Base-by-base conservation (phyloP, 1,140 invertebrate genomes). In the Apis cerana region DNA sequence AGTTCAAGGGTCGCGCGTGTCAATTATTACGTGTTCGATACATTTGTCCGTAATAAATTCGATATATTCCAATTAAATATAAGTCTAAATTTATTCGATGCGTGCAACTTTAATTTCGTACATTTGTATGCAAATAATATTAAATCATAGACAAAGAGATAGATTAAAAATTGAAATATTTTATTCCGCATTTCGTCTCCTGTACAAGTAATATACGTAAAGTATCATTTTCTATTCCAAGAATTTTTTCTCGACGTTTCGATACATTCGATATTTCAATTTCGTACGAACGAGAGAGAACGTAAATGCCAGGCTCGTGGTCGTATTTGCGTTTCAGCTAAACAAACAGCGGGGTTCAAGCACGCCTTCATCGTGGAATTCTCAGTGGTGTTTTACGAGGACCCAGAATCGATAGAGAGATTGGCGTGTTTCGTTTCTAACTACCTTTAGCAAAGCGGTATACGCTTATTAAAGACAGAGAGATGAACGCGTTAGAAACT, bases 351-450 rank as follows among this genome's bases (percentile, higher is more conserved):
- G 15, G 21, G 56, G 2, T 64, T 56, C 75, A 33, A 70, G 69
- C 27, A 23, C 50, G 56, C 61, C 68, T 33, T 12, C n/a, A 33
- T 13, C 5, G 56, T 50, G 50, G 54, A 83, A 83, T 80, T 87
- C 80, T 33, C n/a, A 56, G 48, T 83, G 48, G 54, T n/a, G 52
- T 86, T 88, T 88, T 70, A 86, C 82, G 85, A 86, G 23, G 19
- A 84, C 61, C 23, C 13, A 68, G 82, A 86, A 86, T 84, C 86
- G 77, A 86, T 84, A 77, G 56, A 43, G 61, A 75, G 43, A 2
- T 33, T 23, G 62, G 67, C 27, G 54, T 33, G 54, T 58, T 74
- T 15, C 50, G 19, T 61, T 43, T 76, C 64, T 75, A 82, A 72
- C 71, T 48, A 87, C 70, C 7, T 21, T 43, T n/a, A 76, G 54